Evolutionary conservation across 2,113 vertebrate genomes (phyloP), one percentile per base, ranked within the genome.

Genomic region (Odobenus rosmarus): DNA sequence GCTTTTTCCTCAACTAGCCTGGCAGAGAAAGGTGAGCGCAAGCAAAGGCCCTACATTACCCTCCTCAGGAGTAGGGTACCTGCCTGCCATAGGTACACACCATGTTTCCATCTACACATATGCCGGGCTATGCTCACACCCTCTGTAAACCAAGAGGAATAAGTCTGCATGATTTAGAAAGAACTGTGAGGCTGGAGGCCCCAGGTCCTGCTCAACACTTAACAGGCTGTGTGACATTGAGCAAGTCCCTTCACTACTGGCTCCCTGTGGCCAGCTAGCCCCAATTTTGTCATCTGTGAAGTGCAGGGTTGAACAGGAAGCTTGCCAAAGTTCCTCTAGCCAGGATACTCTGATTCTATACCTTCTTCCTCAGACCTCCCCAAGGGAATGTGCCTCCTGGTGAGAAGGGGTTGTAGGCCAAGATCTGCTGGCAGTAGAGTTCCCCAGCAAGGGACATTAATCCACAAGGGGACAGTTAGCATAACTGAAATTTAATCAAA

Each of bases 401-500:
- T 46, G 64, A 94, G 91, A 77, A 42, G 13, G n/a, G 26, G 12
- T 61, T n/a, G 23, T 59, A 59, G 77, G 71, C 57, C 80, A 77
- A 89, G 49, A 36, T 89, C 67, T 61, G 59, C 62, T 82, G 85
- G 86, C 93, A 67, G 53, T 13, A 77, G 79, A 95, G 83, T 19
- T 57, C 39, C 53, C 77, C 64, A 51, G 71, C 71, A 95, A 88
- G 84, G 46, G 49, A 71, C 85, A 79, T 42, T 9, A 90, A 86
- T 71, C 62, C 77, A 71, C 84, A 61, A 4, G 90, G 84, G 93
- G 88, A 97, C 88, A 84, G n/a, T 74, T 96, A 95, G 72, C 93
- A 86, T 67, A 96, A 97, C 96, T 86, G 96, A 96, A 96, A 93
- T 93, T 88, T 96, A 97, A 97, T 97, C 97, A 97, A 96, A 97